phyloP scores from a whole-genome alignment of 2,888 invertebrate genomes.

The Bedellia somnulentella region DNA sequence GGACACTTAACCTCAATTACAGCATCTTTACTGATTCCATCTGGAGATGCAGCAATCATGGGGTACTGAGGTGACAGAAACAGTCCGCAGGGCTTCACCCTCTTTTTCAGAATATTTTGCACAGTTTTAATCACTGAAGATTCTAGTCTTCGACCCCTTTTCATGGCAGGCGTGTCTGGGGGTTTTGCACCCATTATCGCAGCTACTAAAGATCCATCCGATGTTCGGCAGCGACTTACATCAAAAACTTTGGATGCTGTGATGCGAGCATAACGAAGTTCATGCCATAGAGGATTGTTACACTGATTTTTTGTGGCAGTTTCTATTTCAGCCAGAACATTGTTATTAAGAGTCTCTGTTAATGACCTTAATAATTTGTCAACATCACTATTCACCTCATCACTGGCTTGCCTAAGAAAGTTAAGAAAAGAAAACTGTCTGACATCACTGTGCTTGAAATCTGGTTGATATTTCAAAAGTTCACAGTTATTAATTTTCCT shows the following conservation, averaged over 20 bases:
- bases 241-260: no score
- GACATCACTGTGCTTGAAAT: neutral
- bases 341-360: neutral
- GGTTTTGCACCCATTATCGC: neutral
- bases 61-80: no score
- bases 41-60: no score
- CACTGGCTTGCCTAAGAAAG: neutral
- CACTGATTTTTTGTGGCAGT: neutral
- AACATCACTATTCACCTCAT: neutral
- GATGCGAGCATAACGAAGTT: neutral
- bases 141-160: no score
- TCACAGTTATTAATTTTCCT: no score
- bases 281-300: neutral
- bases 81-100: no score
- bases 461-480: no score
- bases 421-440: neutral
- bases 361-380: neutral
- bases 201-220: neutral
- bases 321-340: neutral
- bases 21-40: no score
- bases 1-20: conserved; percentile 13
- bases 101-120: neutral
- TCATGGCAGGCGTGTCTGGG: neutral
- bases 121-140: neutral
- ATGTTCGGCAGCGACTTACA: neutral